Evolutionary conservation across 2,113 vertebrate genomes (phyloP).

Genomic region (Scytalopus superciliaris): DNA sequence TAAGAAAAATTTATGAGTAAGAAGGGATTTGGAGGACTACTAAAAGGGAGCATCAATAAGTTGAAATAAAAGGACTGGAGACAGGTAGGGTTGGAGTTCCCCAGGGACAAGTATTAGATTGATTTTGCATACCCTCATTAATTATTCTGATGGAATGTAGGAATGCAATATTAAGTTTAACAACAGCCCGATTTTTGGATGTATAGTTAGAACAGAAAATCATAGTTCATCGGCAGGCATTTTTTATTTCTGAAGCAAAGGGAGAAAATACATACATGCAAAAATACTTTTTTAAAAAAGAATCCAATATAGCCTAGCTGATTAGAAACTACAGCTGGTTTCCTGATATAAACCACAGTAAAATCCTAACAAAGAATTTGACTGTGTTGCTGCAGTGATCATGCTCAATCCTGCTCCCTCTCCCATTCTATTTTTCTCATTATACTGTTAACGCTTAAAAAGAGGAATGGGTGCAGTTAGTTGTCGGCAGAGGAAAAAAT

Average conservation of each 20-base stretch:
- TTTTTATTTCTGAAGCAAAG: background rate
- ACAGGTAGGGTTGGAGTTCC: background rate
- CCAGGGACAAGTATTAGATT: background rate
- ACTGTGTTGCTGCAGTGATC: background rate
- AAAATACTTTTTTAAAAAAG: background rate
- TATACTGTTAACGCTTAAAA: background rate
- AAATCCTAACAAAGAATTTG: background rate
- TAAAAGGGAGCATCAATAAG: background rate
- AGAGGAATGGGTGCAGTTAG: background rate
- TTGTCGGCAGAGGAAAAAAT: background rate
- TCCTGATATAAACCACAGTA: background rate
- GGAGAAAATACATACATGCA: background rate
- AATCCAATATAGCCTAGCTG: background rate
- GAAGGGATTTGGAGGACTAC: background rate
- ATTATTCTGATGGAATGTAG: background rate
- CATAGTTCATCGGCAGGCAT: background rate
- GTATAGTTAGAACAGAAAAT: background rate
- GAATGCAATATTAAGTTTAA: background rate
- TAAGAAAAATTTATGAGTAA: background rate
- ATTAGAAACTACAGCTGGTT: background rate
- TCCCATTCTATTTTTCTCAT: background rate
- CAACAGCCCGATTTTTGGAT: background rate
- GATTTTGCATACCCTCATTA: background rate
- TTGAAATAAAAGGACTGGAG: background rate
- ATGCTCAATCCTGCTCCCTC: fast-evolving